Conservation (phyloP, 2,888 invertebrate species). For the Crematogaster levior region DNA sequence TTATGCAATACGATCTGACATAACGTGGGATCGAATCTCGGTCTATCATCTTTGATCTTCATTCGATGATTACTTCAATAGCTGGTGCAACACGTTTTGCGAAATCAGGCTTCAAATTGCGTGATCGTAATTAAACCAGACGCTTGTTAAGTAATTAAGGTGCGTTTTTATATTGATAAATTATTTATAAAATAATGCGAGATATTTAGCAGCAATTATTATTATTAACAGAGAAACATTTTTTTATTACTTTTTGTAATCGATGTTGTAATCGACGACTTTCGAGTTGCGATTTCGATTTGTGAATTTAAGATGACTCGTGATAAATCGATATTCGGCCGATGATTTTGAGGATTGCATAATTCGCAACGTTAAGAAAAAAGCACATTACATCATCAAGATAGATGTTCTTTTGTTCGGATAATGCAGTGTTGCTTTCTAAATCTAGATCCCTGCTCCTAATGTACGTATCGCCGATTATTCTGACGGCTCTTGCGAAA, state of each 20-base stretch:
- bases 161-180: background rate
- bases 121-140: constrained; percentile 20
- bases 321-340: background rate
- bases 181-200: background rate
- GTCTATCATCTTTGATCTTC: constrained; percentile 31
- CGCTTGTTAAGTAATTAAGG: constrained; percentile 26
- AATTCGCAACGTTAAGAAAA: background rate
- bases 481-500: constrained; percentile 23
- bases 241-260: background rate
- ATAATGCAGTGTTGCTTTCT: constrained; percentile 41
- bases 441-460: constrained; percentile 26
- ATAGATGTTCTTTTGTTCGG: constrained; percentile 31
- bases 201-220: background rate
- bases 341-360: background rate
- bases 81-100: constrained; percentile 24
- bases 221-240: background rate
- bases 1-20: constrained; percentile 28
- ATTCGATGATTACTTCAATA: constrained; percentile 36
- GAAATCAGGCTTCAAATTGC: constrained; percentile 32
- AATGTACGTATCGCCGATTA: constrained; percentile 1
- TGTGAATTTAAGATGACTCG: background rate
- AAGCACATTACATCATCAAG: constrained; percentile 1
- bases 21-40: constrained; percentile 34
- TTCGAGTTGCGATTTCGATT: background rate
- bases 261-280: background rate